Evolutionary conservation across 2,888 invertebrate genomes (phyloP).

Genomic region (Tenthredo distinguenda): DNA sequence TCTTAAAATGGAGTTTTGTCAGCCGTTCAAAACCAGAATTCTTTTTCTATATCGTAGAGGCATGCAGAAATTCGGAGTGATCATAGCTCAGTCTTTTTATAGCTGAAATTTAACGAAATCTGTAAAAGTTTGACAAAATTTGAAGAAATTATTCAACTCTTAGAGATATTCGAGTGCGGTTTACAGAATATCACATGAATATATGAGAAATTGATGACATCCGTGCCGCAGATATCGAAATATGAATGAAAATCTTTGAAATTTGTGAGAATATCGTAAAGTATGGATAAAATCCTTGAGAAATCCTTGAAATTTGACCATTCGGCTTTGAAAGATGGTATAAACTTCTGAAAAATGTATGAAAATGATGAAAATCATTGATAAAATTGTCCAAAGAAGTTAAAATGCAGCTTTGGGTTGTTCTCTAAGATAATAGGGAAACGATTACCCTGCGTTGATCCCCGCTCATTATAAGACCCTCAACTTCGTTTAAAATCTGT

Average conservation of each 20-base stretch:
- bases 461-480: constrained; percentile 86
- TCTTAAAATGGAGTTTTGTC: not conserved
- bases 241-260: not conserved
- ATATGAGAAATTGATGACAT: not conserved
- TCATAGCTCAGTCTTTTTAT: not conserved
- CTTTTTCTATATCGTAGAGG: not conserved
- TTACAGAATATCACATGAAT: not conserved
- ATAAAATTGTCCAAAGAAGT: too few relatives aligned
- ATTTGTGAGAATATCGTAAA: not conserved
- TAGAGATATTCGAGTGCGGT: not conserved
- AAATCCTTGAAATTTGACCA: not conserved
- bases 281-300: not conserved
- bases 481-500: constrained; percentile 86
- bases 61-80: not conserved
- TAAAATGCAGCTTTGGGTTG: too few relatives aligned
- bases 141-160: not conserved
- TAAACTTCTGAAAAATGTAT: too few relatives aligned
- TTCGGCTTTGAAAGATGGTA: not conserved
- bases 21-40: not conserved
- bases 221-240: not conserved
- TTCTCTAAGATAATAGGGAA: not conserved
- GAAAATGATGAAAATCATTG: too few relatives aligned
- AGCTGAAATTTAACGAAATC: not conserved
- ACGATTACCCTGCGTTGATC: constrained; percentile 82
- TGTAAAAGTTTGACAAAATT: not conserved